Percentiles rank a stretch among this genome's conserved stretches.
These are phyloP conservation scores for Zosterops pallidus DNA, from an alignment of 2,113 vertebrate species.

Conservation along the genomic window DNA sequence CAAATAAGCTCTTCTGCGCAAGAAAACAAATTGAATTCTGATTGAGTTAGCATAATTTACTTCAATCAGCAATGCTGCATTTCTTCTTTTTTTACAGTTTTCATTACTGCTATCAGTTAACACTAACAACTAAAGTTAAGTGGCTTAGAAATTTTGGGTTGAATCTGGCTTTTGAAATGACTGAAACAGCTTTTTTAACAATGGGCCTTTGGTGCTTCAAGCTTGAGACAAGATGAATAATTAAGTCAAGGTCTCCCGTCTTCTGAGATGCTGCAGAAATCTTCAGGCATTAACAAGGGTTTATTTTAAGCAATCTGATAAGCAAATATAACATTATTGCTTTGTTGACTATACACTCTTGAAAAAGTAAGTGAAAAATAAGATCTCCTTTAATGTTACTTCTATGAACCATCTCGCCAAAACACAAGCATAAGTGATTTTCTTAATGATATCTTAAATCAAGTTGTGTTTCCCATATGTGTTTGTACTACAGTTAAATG, in stretches of 20 bases:
- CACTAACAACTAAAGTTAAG: not conserved
- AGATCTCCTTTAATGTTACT: not conserved
- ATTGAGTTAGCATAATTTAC: not conserved
- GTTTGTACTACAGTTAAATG: not conserved
- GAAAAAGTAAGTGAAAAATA: not conserved
- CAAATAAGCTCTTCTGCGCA: not conserved
- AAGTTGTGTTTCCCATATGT: not conserved
- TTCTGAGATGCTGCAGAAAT: not conserved
- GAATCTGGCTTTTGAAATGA: not conserved
- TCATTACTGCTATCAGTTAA: not conserved
- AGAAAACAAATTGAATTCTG: not conserved
- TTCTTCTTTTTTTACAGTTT: not conserved
- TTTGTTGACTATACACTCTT: not conserved
- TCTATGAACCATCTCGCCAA: not conserved
- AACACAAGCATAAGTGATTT: not conserved
- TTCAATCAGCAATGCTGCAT: not conserved
- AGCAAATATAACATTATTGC: not conserved
- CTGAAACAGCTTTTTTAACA: not conserved
- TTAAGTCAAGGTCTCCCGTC: not conserved
- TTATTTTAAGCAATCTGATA: not conserved
- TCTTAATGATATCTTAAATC: not conserved
- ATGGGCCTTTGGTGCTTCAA: not conserved
- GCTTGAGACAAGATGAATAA: not conserved
- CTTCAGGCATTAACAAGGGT: not conserved
- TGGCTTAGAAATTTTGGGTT: not conserved